phyloP scores from a whole-genome alignment of 2,888 invertebrate genomes.

The Micoletzkya japonica region DNA sequence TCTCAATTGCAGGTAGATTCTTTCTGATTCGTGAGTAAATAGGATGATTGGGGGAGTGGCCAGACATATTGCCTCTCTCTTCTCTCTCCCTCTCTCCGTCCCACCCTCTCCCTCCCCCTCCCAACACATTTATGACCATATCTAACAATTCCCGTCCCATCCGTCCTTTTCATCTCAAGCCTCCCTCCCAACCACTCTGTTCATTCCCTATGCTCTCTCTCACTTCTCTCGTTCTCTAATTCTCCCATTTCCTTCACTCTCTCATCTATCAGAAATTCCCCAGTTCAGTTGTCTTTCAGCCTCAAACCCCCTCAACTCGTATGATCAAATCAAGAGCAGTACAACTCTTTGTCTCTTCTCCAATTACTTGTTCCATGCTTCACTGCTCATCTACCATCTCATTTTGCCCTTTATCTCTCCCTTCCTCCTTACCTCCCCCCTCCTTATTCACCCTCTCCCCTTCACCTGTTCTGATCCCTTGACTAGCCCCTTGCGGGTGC shows the following conservation, averaged over 20 bases:
- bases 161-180: not conserved
- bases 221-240: constrained; percentile 7
- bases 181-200: constrained; percentile 11
- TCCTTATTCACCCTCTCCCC: not conserved
- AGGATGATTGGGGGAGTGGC: too few species aligned
- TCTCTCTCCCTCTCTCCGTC: not conserved
- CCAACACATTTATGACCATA: constrained; percentile 27
- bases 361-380: not conserved
- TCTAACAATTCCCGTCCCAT: constrained; percentile 10
- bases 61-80: not conserved
- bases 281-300: not conserved
- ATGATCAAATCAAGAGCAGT: not conserved
- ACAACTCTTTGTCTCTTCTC: not conserved
- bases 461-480: not conserved
- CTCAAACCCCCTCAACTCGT: constrained; percentile 1
- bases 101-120: constrained; percentile 28
- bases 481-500: too few species aligned
- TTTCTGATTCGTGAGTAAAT: too few species aligned
- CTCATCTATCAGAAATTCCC: not conserved
- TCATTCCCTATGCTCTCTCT: constrained; percentile 6
- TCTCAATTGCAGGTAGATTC: too few species aligned
- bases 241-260: constrained; percentile 7
- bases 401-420: not conserved
- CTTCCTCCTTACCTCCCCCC: not conserved
- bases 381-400: too few species aligned